Base-by-base conservation (phyloP, 1,140 invertebrate genomes). In the Anastrepha ludens region DNA sequence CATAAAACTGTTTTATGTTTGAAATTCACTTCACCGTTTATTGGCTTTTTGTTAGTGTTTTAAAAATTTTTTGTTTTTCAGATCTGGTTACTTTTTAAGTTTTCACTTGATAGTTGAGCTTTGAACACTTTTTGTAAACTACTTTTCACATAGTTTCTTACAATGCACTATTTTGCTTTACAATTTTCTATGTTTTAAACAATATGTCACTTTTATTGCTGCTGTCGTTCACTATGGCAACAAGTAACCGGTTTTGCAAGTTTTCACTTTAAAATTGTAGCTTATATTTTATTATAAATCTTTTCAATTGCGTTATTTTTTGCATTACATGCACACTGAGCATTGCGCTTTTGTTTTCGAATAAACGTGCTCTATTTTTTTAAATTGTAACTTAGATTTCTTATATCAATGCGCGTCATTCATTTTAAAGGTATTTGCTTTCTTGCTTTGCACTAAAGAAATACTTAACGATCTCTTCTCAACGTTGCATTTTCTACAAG, bases 181-280 rank as follows among this genome's bases (percentile, higher is more conserved):
- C 2, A 50, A 78, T 81, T 81, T 3, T 67, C 5, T 81, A 55
- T 55, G 44, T 81, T 81, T 55, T n/a, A 11, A 81, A 47, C 74
- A 81, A 81, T 81, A 81, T 58, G n/a, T 81, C 44, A 50, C 17
- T 2, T 55, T 55, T 81, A 81, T 81, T 81, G 74, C 74, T 41
- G n/a, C 29, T 81, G 44, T 81, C n/a, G 70, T 50, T 44, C 67
- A 74, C 67, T 74, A 44, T 47, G 44, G 5, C 47, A 55, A 81
- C 74, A 9, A 81, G 8, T 29, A 81, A 81, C 74, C 74, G 74
- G 74, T 81, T 81, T 81, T 50, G 39, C 74, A 7, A 81, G 74
- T 81, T 81, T 81, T 81, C 47, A 55, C 47, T 50, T 81, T 81
- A 81, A 15, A 81, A 20, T 58, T 81, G 47, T 81, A 55, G 13